Evolutionary conservation across 2,888 invertebrate species (phyloP), one percentile per base, ranked within the genome.

Genomic region (Drosophila recens): DNA sequence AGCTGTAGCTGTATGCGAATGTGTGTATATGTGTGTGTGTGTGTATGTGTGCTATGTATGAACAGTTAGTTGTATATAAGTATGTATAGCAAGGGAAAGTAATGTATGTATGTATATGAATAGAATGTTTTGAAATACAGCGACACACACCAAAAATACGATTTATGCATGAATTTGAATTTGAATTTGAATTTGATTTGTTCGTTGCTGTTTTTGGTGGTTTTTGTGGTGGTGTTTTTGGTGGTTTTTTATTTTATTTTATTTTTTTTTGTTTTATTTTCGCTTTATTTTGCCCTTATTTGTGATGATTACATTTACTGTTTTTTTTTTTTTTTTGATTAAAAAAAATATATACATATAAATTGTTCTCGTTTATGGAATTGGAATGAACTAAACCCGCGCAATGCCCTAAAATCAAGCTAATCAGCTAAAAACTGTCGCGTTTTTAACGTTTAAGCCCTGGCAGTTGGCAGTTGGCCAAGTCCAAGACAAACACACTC

Each of bases 331-430:
- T 59, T 65, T 42, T 59, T 65, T 48, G 59, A 61, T 61, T 49
- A 49, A 23, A 27, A 27, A 61, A 67, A 54, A 64, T 57, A 23
- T 36, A 56, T 51, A 46, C 45, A 45, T 52, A 48, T 62, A 51
- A 34, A 17, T 64, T 56, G 59, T 15, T 38, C 27, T 59, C 36
- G 38, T 67, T 57, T 70, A 69, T 80, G 80, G 76, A 79, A 79
- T 17, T 17, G 17, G 17, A 17, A 17, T 82, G 79, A 82, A 79
- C 79, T 82, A 64, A 74, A 62, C 82, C 68, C 82, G 82, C 79
- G 64, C 75, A 79, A 79, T 64, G 82, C 82, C 79, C 79, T 79
- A 54, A 52, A 54, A 62, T 8, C 38, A 49, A 56, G 56, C 76
- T 71, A 76, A 65, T 71, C 51, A 74, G 77, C 57, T 74, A 70